phyloP scores from a whole-genome alignment of 2,113 vertebrate genomes.

The Hiodon tergisus region DNA sequence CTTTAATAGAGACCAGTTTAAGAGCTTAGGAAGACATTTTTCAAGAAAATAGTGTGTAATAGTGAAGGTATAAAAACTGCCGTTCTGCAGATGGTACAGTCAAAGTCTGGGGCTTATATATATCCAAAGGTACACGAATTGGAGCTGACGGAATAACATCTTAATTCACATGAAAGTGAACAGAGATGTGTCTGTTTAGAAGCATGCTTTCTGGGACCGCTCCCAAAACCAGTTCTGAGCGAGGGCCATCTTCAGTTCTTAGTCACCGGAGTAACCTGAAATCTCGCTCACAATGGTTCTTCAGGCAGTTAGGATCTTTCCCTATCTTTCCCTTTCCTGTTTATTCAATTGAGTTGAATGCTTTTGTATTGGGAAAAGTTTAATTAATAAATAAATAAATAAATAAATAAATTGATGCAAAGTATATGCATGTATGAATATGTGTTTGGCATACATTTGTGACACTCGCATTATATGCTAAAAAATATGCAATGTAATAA shows the following conservation, averaged over 20 bases:
- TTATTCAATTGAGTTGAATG: no score
- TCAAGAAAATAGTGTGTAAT: not conserved
- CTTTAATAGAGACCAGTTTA: no score
- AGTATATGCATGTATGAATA: not conserved
- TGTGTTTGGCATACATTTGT: no score
- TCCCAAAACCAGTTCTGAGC: conserved; percentile 52
- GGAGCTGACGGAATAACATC: conserved; percentile 50
- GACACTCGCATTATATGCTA: no score
- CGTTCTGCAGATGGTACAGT: not conserved
- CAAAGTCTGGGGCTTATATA: not conserved
- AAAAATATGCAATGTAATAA: no score
- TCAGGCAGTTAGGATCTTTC: no score
- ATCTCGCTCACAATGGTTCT: not conserved
- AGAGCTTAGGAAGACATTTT: no score
- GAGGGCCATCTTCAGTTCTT: conserved; percentile 56
- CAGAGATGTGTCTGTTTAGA: conserved; percentile 63
- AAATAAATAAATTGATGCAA: not conserved
- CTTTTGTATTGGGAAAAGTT: not conserved
- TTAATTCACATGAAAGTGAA: conserved; percentile 62
- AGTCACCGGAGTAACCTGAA: not conserved
- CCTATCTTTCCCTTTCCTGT: no score
- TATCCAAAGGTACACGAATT: conserved; percentile 9
- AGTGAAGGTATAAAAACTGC: not conserved
- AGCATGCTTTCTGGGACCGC: conserved; percentile 55
- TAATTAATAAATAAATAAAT: not conserved